Conservation (phyloP, 1,140 invertebrate genomes). For the Drosophila mauritiana region DNA sequence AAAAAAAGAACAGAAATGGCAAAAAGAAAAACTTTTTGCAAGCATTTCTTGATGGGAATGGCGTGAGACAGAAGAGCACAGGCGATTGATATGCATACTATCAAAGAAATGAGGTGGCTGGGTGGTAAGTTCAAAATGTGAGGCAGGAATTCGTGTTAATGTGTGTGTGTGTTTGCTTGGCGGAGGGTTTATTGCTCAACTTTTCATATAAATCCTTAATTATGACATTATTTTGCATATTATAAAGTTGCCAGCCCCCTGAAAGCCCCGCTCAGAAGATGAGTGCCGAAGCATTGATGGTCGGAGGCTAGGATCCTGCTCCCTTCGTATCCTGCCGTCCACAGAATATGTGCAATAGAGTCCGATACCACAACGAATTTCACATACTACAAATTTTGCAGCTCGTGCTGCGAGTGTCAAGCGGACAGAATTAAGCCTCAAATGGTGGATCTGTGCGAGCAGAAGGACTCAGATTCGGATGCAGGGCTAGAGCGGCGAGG, state of each 20-base stretch:
- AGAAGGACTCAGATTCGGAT: conserved; percentile 4
- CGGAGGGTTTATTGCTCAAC: conserved; percentile 61
- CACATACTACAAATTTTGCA: conserved; percentile 70
- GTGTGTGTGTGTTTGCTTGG: not conserved
- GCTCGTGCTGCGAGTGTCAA: conserved; percentile 57
- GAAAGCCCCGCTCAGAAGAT: not conserved
- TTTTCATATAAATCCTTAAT: conserved; percentile 80
- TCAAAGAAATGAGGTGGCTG: conserved; percentile 31
- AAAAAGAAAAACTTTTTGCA: conserved; percentile 25
- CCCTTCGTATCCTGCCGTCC: not conserved
- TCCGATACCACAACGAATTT: conserved; percentile 68
- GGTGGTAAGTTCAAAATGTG: conserved; percentile 65
- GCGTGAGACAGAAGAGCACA: conserved; percentile 1
- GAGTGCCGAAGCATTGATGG: conserved; percentile 19
- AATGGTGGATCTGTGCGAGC: conserved; percentile 41
- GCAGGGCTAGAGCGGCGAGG: not conserved
- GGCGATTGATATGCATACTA: conserved; percentile 68
- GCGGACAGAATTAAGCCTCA: conserved; percentile 73
- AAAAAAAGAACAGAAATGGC: not conserved
- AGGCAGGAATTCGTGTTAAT: conserved; percentile 32
- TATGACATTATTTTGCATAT: conserved; percentile 80
- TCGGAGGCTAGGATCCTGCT: not conserved
- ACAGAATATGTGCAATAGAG: conserved; percentile 32
- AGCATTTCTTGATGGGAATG: conserved; percentile 12
- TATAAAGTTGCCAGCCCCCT: conserved; percentile 41